These are phyloP conservation scores for Drosophila rhopaloa DNA, from an alignment of 1,140 invertebrate genomes.

Conservation along the genomic window DNA sequence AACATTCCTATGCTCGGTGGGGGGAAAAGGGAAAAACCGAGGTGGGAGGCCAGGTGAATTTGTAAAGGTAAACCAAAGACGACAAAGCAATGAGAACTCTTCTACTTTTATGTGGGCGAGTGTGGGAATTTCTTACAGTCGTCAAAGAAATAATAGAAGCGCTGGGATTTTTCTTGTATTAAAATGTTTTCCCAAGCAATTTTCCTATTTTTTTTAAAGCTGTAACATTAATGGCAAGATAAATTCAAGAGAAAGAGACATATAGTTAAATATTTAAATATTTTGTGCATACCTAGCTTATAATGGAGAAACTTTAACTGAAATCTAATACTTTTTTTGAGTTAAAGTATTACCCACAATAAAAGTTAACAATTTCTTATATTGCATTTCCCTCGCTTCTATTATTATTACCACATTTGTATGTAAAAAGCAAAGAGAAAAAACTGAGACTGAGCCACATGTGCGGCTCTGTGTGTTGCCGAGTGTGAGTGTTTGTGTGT, in stretches of 20 bases:
- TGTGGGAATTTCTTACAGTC: slow-evolving; percentile 31
- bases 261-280: too few species aligned
- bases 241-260: too few species aligned
- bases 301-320: too few species aligned
- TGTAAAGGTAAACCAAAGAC: slow-evolving; percentile 46
- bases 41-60: slow-evolving; percentile 38
- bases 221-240: too few species aligned
- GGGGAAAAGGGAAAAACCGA: slow-evolving; percentile 1
- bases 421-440: slow-evolving; percentile 21
- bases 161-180: not conserved
- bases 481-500: slow-evolving; percentile 9
- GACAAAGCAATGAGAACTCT: slow-evolving; percentile 50
- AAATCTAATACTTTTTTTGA: too few species aligned
- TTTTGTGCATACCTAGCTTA: too few species aligned
- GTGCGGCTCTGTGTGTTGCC: slow-evolving; percentile 28
- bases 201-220: too few species aligned
- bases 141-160: not conserved
- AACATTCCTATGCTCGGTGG: slow-evolving; percentile 42
- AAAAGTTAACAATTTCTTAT: not conserved
- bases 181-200: not conserved
- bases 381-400: not conserved
- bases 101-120: slow-evolving; percentile 24
- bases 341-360: too few species aligned
- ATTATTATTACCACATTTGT: slow-evolving; percentile 14
- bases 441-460: slow-evolving; percentile 33